Base-by-base conservation (phyloP, 2,113 vertebrate species). In the Sorex fumeus region DNA sequence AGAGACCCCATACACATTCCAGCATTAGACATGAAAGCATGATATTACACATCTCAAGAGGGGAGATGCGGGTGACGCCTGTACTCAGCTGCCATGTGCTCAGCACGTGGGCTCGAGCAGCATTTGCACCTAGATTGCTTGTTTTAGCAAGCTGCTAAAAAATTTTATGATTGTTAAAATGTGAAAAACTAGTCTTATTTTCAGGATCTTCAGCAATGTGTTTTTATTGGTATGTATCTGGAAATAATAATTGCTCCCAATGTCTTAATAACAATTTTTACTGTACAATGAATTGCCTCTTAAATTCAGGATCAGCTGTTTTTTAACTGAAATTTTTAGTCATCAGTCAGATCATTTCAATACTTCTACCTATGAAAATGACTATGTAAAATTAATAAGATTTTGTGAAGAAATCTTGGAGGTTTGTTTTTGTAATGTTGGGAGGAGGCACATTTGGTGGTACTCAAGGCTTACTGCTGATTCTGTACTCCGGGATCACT, bases 221-320 rank as follows among this genome's bases (percentile, higher is more conserved):
- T 40, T 10, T 47, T 53, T 67, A 80, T 74, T 18, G 43, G 27
- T 60, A 45, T 12, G 15, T 75, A 5, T 81, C 10, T 62, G 27
- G 43, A 81, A 87, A 88, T 72, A 40, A 64, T 9, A 90, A 74
- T 47, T 94, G 45, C 30, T 78, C 32, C 64, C 36, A 66, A 36
- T 74, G 50, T 53, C 50, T 15, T 53, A 53, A 18, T 53, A 53
- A 57, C 18, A 57, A 3, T 19, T 12, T 23, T 60, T 60, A 60
- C 21, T 23, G 57, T 21, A 60, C 19, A 21, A 7, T 60, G 57
- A 60, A 3, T 60, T 60, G 16, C 21, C 57, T 6, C 21, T 60
- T 16, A 19, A 60, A 60, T 60, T 5, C 57, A 60, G 18, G 18
- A 60, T 21, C 18, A 60, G 19, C 18, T 21, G 57, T 60, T 60